Evolutionary conservation across 2,888 invertebrate genomes (phyloP), one percentile per base, ranked within the genome.

Genomic region (Biston stratarius): DNA sequence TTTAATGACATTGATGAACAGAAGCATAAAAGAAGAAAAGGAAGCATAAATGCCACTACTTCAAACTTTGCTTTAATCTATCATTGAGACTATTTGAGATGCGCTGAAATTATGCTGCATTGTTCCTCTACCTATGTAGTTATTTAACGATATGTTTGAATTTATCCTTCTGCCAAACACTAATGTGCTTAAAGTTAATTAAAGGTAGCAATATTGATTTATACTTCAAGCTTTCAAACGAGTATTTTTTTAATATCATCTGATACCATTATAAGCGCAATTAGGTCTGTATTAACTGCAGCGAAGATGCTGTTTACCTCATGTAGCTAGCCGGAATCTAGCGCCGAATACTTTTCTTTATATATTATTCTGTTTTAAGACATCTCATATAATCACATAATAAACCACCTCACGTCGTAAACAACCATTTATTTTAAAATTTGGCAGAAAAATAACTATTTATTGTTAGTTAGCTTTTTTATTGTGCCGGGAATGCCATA

Each of bases 151-250:
- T 44, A 9, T 15, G 47, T 24, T 15, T 24, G 48, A 24, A 34
- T 12, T 6, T 51, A 34, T 34, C 2, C n/a, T 9, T 51, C 34
- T 34, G 49, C 11, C 12, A 34, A 0, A 7, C 6, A 12, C n/a
- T 51, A 34, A 6, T 34, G 34, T 34, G 49, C 49, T 47, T 15
- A 15, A 10, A 9, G 52, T 40, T 48, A 47, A 53, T 59, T 52
- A 64, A 33, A 58, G 40, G 11, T 45, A 63, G 36, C 10, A 12
- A 58, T 64, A 59, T 24, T 45, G 12, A 56, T 53, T 53, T 64
- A 47, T 64, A 53, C 59, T 47, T 53, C 53, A 59, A 14, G 10
- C 47, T 45, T 47, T 11, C 8, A 33, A 15, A 49, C 48, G 52
- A 36, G 44, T 24, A 48, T 63, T 47, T 14, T 15, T 48, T 34